phyloP scores from a whole-genome alignment of 1,140 invertebrate genomes.

The Drosophila pandora region DNA sequence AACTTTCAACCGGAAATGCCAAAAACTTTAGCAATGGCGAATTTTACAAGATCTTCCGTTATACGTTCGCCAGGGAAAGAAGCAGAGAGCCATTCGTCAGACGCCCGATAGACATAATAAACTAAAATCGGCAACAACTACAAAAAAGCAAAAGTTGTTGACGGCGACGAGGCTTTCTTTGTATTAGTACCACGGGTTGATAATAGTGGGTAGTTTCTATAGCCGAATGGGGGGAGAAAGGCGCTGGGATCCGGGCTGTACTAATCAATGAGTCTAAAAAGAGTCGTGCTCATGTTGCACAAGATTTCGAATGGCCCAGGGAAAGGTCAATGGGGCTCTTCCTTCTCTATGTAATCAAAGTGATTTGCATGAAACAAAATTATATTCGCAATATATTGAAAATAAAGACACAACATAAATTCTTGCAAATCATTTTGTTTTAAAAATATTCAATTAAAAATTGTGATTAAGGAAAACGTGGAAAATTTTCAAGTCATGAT shows the following conservation, averaged over 20 bases:
- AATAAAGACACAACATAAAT: not conserved
- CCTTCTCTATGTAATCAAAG: constrained; percentile 30
- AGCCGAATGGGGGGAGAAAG: not conserved
- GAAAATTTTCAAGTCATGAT: constrained; percentile 18
- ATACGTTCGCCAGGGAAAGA: constrained; percentile 41
- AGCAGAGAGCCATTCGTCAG: constrained; percentile 22
- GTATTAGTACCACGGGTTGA: constrained; percentile 32
- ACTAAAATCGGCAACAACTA: constrained; percentile 21
- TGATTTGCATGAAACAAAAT: constrained; percentile 44
- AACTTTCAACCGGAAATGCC: constrained; percentile 42
- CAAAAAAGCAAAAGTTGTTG: constrained; percentile 19
- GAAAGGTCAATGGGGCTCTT: constrained; percentile 47
- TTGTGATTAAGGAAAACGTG: not conserved
- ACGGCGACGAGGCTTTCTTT: constrained; percentile 17
- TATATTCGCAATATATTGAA: not conserved
- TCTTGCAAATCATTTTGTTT: constrained; percentile 48
- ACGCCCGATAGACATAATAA: constrained; percentile 32
- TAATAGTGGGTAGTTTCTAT: constrained; percentile 12
- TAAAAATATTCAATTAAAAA: constrained; percentile 5
- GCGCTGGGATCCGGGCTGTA: not conserved
- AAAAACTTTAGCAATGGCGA: constrained; percentile 29
- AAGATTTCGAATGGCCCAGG: constrained; percentile 18
- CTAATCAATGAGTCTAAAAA: constrained; percentile 23
- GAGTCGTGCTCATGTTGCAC: constrained; percentile 24
- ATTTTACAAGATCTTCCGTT: constrained; percentile 71